phyloP scores from a whole-genome alignment of 2,113 vertebrate genomes.

The Oreochromis aureus region DNA sequence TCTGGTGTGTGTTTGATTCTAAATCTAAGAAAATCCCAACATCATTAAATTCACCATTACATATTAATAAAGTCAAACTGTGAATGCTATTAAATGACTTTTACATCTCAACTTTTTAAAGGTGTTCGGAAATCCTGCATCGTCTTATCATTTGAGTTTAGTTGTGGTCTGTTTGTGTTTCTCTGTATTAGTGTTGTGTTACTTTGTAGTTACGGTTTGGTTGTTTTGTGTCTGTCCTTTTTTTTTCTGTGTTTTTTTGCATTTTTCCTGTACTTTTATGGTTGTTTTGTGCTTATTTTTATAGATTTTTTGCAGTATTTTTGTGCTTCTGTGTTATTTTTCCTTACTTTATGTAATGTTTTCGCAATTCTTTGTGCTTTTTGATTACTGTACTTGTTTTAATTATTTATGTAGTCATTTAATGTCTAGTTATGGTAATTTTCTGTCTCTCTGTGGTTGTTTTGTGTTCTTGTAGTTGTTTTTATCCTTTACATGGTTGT shows the following conservation, averaged over 20 bases:
- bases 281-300: background rate
- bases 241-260: background rate
- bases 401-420: background rate
- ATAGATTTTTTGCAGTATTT: background rate
- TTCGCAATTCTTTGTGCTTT: background rate
- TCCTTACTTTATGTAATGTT: background rate
- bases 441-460: background rate
- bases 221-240: background rate
- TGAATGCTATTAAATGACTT: background rate
- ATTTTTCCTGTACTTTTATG: background rate
- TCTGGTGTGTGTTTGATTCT: background rate
- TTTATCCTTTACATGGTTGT: too few species aligned
- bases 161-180: background rate
- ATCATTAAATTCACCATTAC: background rate
- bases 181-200: background rate
- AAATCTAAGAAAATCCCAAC: background rate
- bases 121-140: background rate
- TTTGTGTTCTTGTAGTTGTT: too few species aligned
- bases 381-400: background rate
- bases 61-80: background rate
- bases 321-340: background rate
- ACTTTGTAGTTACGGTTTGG: background rate
- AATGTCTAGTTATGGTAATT: background rate
- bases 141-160: fast-evolving
- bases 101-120: background rate